Evolutionary conservation across 2,113 vertebrate species (phyloP).

Genomic region (Melospiza georgiana): DNA sequence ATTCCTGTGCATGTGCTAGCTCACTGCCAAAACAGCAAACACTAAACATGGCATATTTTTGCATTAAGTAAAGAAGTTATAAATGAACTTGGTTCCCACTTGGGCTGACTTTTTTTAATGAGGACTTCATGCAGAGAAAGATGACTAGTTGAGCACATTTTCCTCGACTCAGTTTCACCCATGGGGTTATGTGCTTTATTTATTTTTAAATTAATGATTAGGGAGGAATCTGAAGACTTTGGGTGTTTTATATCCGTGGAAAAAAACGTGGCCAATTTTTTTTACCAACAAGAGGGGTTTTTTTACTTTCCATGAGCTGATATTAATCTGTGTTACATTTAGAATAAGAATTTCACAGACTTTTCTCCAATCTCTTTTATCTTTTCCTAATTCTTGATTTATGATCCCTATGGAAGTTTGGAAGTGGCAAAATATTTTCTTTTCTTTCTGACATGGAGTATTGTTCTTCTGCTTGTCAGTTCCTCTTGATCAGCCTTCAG

Average conservation of each 20-base stretch:
- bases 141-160: background rate
- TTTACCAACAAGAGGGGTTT: background rate
- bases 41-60: background rate
- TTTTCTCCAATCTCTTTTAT: background rate
- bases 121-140: constrained; percentile 13
- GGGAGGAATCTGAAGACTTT: background rate
- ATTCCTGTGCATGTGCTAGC: background rate
- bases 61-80: background rate
- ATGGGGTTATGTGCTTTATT: background rate
- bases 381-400: background rate
- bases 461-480: background rate
- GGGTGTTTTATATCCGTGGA: background rate
- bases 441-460: background rate
- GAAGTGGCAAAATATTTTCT: background rate
- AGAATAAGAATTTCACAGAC: background rate
- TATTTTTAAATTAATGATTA: background rate
- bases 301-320: background rate
- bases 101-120: constrained; percentile 27
- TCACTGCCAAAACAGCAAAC: background rate
- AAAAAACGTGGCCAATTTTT: background rate
- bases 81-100: constrained; percentile 17
- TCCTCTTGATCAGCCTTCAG: background rate
- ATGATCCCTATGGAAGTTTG: background rate
- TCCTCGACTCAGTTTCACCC: background rate
- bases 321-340: background rate